Evolutionary conservation across 2,797 vertebrate genomes (phyloP).

Genomic region (Salarias fasciatus): DNA sequence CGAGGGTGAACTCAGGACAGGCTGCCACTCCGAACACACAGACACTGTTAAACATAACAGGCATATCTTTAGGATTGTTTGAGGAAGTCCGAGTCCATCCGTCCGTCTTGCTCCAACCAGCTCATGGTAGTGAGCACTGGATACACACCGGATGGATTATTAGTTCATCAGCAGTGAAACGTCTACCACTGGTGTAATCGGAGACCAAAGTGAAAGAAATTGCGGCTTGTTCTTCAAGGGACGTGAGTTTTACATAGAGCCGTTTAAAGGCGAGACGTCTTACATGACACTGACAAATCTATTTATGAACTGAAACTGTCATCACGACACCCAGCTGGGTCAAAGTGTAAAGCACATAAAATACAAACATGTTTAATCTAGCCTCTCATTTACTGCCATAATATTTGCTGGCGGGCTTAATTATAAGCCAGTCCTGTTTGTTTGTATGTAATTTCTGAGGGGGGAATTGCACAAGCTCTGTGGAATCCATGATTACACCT

Average conservation of each 20-base stretch:
- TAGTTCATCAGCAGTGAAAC: too few species aligned
- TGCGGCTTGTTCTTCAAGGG: background rate
- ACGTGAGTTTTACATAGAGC: conserved; percentile 6
- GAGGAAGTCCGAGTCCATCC: too few species aligned
- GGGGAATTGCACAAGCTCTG: conserved; percentile 13
- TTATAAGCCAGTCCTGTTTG: conserved; percentile 26
- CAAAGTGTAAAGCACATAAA: conserved; percentile 17
- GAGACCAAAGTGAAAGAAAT: too few species aligned
- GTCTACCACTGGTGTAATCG: too few species aligned
- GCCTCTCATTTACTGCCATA: conserved; percentile 52
- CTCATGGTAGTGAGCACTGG: too few species aligned
- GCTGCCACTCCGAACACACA: too few species aligned
- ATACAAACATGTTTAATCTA: conserved; percentile 27
- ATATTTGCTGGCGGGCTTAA: conserved; percentile 40
- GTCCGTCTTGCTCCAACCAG: too few species aligned
- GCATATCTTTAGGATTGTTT: too few species aligned
- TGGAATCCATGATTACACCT: conserved; percentile 23
- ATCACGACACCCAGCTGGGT: conserved; percentile 4
- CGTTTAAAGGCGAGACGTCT: conserved; percentile 19
- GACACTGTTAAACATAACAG: too few species aligned
- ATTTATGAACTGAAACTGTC: conserved; percentile 47
- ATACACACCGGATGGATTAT: too few species aligned
- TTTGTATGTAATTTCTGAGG: background rate
- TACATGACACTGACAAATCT: conserved; percentile 26
- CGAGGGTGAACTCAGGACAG: too few species aligned